phyloP scores from a whole-genome alignment of 2,113 vertebrate genomes.

The Probosciger aterrimus region DNA sequence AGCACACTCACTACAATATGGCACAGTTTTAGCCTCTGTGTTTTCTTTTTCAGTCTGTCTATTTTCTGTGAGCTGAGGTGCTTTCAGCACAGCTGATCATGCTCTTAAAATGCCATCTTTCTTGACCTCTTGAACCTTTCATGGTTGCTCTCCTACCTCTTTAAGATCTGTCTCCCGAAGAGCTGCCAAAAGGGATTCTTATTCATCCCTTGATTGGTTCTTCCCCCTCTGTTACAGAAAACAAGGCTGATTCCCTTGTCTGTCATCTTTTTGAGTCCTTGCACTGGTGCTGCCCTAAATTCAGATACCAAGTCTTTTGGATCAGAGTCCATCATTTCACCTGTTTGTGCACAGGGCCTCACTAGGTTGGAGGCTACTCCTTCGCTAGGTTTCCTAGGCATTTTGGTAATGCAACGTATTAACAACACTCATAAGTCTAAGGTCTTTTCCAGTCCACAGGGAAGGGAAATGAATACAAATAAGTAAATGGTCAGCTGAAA shows the following conservation, averaged over 20 bases:
- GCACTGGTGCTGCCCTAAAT: background rate
- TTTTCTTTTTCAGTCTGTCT: background rate
- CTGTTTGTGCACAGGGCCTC: fast-evolving
- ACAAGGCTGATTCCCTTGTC: background rate
- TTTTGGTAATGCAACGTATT: background rate
- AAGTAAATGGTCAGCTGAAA: background rate
- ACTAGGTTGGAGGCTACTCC: fast-evolving
- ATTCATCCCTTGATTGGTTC: background rate
- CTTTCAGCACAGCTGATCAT: background rate
- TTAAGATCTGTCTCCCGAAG: background rate
- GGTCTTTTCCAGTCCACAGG: background rate
- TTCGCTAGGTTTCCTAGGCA: background rate
- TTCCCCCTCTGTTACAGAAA: background rate
- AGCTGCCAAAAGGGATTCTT: background rate
- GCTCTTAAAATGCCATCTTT: background rate
- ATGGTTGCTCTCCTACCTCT: background rate
- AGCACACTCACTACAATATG: background rate
- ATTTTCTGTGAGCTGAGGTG: background rate
- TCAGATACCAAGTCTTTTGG: background rate
- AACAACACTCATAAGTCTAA: background rate
- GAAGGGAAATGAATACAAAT: background rate
- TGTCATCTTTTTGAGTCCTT: background rate
- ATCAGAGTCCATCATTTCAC: background rate
- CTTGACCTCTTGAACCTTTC: background rate
- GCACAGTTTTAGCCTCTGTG: background rate